Evolutionary conservation across 2,888 invertebrate genomes (phyloP), one percentile per base, ranked within the genome.

Genomic region (Tetragnatha montana): DNA sequence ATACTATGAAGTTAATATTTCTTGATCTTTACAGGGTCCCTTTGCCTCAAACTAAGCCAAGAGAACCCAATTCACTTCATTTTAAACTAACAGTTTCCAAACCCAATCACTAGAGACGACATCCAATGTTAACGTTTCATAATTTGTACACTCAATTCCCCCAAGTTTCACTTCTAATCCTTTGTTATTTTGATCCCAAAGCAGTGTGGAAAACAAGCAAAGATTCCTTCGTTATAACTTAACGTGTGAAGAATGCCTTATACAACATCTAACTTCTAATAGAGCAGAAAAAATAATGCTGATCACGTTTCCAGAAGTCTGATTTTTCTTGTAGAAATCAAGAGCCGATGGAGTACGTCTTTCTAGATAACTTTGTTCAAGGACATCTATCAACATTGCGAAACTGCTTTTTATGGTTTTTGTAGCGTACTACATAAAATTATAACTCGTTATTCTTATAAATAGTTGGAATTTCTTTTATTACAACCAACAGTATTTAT

Each of bases 141-240:
- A 60, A 60, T 60, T 60, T 35, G 1, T 4, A 4, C 35, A 35
- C 35, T 17, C 60, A 60, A 60, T 17, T 60, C 60, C 4, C n/a
- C 14, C 60, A 60, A 60, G 60, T 60, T 10, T 60, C 12, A 60
- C 60, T 10, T 60, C 17, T 60, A 60, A 60, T 60, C 60, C 60
- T 17, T 14, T 74, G 60, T 73, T 51, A 60, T 73, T 82, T 22
- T 22, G 21, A 51, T 50, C 60, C 21, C 81, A 22, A 51, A 73
- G 51, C 51, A 82, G 73, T 51, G 71, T 51, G 73, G 51, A 82
- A 51, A 74, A 51, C 51, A 73, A 82, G 73, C 73, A 51, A 68
- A 85, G 78, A 75, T 79, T 70, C 78, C 85, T 85, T 85, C 85
- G 78, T 85, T 85, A 85, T 85, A 71, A 78, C 78, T 60, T 78